A percentile compares a stretch with the other conserved stretches of the same genome.
Conservation (phyloP, 2,113 vertebrate species). For the Sapayoa aenigma region DNA sequence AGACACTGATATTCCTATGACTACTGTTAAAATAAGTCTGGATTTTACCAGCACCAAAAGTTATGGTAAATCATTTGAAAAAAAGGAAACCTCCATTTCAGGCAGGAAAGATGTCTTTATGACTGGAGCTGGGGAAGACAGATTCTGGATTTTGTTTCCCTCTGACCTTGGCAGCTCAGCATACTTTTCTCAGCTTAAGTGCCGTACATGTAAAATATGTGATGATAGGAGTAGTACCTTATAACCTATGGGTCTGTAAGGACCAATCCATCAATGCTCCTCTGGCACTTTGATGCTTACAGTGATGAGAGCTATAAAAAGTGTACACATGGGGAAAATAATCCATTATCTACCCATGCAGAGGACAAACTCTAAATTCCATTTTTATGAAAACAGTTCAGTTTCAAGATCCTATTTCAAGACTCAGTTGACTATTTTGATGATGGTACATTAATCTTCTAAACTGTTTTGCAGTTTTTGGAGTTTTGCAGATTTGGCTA, state of each 20-base stretch:
- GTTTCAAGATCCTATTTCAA: background rate
- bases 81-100: background rate
- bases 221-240: conserved; percentile 8
- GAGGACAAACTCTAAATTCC: background rate
- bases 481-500: background rate
- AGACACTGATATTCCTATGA: background rate
- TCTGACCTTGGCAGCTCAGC: conserved; percentile 17
- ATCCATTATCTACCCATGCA: background rate
- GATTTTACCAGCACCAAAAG: background rate
- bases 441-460: conserved; percentile 28
- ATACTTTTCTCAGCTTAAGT: conserved; percentile 25
- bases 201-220: conserved; percentile 21
- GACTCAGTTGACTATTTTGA: background rate
- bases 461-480: background rate
- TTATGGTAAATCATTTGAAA: background rate
- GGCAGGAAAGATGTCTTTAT: background rate
- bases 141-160: conserved; percentile 28
- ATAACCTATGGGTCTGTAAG: background rate
- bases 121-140: background rate
- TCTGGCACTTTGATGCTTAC: conserved; percentile 1
- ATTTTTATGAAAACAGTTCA: background rate
- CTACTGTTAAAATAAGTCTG: background rate
- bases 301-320: conserved; percentile 26
- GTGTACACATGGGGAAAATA: background rate
- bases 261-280: conserved; percentile 6